These are phyloP conservation scores for Ictalurus furcatus DNA, from an alignment of 2,113 vertebrate genomes.

Conservation along the genomic window DNA sequence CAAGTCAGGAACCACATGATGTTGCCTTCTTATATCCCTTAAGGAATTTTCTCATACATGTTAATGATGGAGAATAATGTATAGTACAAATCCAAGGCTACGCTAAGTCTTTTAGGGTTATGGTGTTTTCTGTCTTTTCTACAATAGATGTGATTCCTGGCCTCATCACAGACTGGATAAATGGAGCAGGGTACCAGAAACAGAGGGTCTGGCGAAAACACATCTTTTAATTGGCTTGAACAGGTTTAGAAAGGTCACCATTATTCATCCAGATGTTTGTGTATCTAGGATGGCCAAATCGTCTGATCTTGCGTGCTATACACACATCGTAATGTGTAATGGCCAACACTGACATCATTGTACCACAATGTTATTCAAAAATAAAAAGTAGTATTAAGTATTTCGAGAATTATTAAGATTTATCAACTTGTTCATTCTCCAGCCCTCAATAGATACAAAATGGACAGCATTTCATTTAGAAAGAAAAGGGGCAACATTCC, in stretches of 20 bases:
- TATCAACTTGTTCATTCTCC: neutral
- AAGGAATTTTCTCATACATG: slow-evolving; percentile 19
- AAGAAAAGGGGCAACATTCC: neutral
- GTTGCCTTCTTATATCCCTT: slow-evolving; percentile 16
- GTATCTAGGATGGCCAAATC: neutral
- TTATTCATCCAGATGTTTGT: neutral
- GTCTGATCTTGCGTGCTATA: neutral
- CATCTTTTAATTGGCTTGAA: slow-evolving; percentile 6
- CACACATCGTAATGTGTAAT: neutral
- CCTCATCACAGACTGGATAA: neutral
- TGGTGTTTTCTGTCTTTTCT: neutral
- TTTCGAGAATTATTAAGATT: neutral
- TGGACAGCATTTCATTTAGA: neutral
- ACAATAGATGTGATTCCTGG: neutral
- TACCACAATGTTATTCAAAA: neutral
- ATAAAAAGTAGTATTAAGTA: neutral
- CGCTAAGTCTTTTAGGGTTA: neutral
- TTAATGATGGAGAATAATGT: slow-evolving; percentile 4
- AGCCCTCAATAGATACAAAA: neutral
- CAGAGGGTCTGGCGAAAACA: neutral
- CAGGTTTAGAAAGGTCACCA: slow-evolving; percentile 10
- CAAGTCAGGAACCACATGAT: neutral
- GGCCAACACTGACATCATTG: neutral
- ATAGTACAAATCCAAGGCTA: slow-evolving; percentile 10
- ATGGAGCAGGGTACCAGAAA: slow-evolving; percentile 2